A percentile compares a stretch with the other conserved stretches of the same genome.
Evolutionary conservation across 2,888 invertebrate species (phyloP).

Genomic region (Priapulus caudatus): DNA sequence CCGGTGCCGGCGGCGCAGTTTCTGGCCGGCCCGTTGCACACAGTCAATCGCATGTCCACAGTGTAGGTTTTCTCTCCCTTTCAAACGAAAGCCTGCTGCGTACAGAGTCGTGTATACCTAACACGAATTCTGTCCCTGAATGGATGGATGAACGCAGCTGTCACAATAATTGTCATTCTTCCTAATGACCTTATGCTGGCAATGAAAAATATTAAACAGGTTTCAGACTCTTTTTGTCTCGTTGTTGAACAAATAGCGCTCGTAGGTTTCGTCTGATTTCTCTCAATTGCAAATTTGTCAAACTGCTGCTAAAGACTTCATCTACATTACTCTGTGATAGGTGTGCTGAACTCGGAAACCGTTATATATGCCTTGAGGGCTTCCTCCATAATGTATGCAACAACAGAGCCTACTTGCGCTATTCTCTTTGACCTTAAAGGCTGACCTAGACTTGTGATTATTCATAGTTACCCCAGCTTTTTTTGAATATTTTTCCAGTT

Average conservation of each 20-base stretch:
- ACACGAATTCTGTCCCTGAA: neutral
- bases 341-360: neutral
- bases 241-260: neutral
- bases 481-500: neutral
- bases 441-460: neutral
- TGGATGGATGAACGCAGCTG: neutral
- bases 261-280: neutral
- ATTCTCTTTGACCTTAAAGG: neutral
- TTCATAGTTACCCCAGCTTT: neutral
- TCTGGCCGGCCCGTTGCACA: too few relatives aligned
- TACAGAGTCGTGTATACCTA: neutral
- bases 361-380: neutral
- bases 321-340: neutral
- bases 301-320: neutral
- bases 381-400: neutral
- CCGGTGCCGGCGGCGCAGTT: neutral
- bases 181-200: neutral
- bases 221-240: neutral
- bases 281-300: neutral
- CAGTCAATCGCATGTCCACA: neutral
- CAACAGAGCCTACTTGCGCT: neutral
- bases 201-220: neutral
- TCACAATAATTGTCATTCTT: neutral
- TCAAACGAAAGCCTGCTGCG: neutral
- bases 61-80: neutral